These are phyloP conservation scores for Chloroclystis v-ata DNA, from an alignment of 2,888 invertebrate genomes.

Conservation along the genomic window DNA sequence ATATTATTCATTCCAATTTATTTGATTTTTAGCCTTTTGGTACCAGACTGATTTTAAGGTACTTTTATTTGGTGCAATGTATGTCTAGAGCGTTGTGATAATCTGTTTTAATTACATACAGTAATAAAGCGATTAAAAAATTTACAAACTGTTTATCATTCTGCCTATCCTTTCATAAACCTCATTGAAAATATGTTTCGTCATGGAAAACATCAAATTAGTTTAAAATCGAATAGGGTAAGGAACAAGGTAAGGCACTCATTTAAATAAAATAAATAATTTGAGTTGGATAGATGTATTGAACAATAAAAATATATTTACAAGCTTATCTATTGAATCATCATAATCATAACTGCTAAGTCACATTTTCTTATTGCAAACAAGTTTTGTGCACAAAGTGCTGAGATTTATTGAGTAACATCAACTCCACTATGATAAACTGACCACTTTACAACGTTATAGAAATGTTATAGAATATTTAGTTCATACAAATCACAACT, in stretches of 20 bases:
- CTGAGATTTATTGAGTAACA: constrained; percentile 10
- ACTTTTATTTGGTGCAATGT: constrained; percentile 78
- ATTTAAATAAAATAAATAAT: too few relatives aligned
- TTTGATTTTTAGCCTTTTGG: constrained; percentile 68
- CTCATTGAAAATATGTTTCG: too few relatives aligned
- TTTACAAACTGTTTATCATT: constrained; percentile 9
- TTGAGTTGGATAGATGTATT: constrained; percentile 51
- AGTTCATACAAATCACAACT: too few relatives aligned
- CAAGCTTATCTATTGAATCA: constrained; percentile 44
- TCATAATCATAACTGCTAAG: constrained; percentile 27
- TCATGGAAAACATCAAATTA: too few relatives aligned
- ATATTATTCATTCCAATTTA: constrained; percentile 69
- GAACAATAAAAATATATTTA: constrained; percentile 66
- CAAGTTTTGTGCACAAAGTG: constrained; percentile 8
- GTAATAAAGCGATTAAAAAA: constrained; percentile 57
- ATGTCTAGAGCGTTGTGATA: constrained; percentile 78
- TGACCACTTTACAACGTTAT: too few relatives aligned
- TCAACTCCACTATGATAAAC: too few relatives aligned
- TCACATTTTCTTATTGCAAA: constrained; percentile 14
- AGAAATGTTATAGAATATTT: too few relatives aligned
- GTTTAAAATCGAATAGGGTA: too few relatives aligned
- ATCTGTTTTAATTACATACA: constrained; percentile 76
- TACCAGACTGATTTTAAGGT: constrained; percentile 78
- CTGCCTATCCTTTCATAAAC: too few relatives aligned
- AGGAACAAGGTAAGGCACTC: too few relatives aligned